phyloP scores from a whole-genome alignment of 1,140 invertebrate genomes.

The Dendroctonus valens region DNA sequence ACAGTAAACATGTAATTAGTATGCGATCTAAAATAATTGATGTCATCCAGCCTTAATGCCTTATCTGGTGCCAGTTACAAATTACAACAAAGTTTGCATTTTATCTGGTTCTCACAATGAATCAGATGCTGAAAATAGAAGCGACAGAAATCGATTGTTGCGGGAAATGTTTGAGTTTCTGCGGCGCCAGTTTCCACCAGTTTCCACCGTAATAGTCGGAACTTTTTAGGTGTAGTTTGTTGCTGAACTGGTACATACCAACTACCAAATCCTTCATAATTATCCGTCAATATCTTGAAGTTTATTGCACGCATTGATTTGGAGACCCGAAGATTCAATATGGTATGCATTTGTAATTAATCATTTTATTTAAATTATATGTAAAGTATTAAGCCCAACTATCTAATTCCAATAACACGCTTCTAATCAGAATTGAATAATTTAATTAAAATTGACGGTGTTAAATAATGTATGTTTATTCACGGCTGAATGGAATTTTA shows the following conservation, averaged over 20 bases:
- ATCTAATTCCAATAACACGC: not conserved
- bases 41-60: not conserved
- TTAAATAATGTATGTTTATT: too few species aligned
- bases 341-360: not conserved
- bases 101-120: slow-evolving; percentile 14
- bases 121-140: slow-evolving; percentile 31
- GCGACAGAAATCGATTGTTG: slow-evolving; percentile 17
- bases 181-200: slow-evolving; percentile 23
- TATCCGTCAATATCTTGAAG: not conserved
- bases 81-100: slow-evolving; percentile 1
- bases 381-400: not conserved
- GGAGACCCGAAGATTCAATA: not conserved
- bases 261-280: not conserved
- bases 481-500: too few species aligned
- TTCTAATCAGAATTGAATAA: not conserved
- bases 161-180: slow-evolving; percentile 2
- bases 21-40: too few species aligned
- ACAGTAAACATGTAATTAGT: too few species aligned
- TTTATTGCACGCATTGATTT: not conserved
- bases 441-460: too few species aligned
- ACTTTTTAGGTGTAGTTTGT: not conserved
- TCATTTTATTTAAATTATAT: not conserved
- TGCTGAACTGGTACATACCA: too few species aligned
- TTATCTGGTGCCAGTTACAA: slow-evolving; percentile 22
- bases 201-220: slow-evolving; percentile 1